These are phyloP conservation scores for Diadema setosum DNA, from an alignment of 35 echinoderm and acorn worm species.

Conservation along the genomic window DNA sequence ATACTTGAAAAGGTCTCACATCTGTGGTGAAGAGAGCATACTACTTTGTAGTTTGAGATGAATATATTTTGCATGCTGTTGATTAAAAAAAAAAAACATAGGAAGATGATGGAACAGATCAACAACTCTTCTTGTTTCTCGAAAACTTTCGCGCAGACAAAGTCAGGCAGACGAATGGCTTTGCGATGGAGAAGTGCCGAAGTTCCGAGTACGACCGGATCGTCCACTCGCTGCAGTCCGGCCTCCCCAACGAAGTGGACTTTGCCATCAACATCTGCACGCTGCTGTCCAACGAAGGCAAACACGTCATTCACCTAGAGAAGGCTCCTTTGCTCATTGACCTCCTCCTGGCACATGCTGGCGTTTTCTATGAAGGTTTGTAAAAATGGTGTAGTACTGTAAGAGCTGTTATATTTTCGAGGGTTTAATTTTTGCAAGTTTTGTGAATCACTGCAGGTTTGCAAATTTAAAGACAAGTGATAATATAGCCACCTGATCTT, in stretches of 20 bases:
- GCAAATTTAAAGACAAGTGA: no score
- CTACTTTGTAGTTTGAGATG: no score
- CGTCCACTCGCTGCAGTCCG: constrained; percentile 70
- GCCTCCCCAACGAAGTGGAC: constrained; percentile 98
- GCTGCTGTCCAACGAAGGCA: constrained; percentile 91
- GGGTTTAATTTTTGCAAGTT: no score
- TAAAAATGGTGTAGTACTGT: neutral
- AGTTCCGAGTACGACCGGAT: constrained; percentile 91
- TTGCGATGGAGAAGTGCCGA: constrained; percentile 32
- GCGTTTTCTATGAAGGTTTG: constrained; percentile 93
- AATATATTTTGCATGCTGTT: no score
- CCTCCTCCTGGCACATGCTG: constrained; percentile 82
- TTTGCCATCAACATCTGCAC: constrained; percentile 98
- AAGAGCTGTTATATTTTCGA: no score
- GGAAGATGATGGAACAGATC: no score
- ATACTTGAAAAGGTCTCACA: no score
- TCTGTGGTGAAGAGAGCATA: no score
- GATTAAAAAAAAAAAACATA: no score
- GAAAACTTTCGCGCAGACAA: constrained; percentile 34
- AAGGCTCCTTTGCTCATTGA: constrained; percentile 71
- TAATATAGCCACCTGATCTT: no score
- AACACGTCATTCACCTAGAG: constrained; percentile 84
- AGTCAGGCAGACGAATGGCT: constrained; percentile 22
- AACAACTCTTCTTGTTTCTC: no score
- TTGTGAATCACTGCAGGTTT: no score